Base-by-base conservation (phyloP, 2,888 invertebrate genomes). In the Nomada hirtipes region DNA sequence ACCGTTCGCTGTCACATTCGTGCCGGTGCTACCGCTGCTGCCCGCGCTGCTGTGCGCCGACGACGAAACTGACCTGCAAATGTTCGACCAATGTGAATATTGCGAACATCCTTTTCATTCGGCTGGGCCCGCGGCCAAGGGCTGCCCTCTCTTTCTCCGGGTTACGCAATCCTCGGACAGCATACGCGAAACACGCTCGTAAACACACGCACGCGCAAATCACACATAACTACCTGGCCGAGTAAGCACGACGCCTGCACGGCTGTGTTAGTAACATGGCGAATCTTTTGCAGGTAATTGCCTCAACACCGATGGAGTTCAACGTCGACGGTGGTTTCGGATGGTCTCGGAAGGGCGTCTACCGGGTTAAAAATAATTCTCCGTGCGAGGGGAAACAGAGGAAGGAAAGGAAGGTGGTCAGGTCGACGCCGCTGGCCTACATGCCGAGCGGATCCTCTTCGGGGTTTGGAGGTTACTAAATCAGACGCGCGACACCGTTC, bases 41-140 rank as follows among this genome's bases (percentile, higher is more conserved):
- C 89, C 86, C 84, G 84, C 63, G 82, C 91, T 90, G 84, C 89
- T 88, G 91, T 90, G 92, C 86, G 89, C 55, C 73, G 91, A 85
- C 75, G 91, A 91, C 82, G 91, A 91, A 87, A 92, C 91, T 91
- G 93, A 92, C 90, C 93, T 93, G 92, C 79, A 89, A 89, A 86
- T 50, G 80, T 86, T 89, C 76, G 79, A 53, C 76, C 81, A 83
- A 89, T 83, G 80, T 84, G 78, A 84, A 84, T 80, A 89, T 88
- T 81, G 81, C 81, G 75, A 81, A 74, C 81, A 60, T 77, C 78
- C 75, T 74, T 75, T 75, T 81, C 82, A 71, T 75, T 52, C 26
- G 71, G 72, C 82, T 90, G 91, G 92, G 91, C 90, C 89, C 59
- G 71, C 74, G 79, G 92, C 92, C 92, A 93, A 92, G 89, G 90